Evolutionary conservation across 2,888 invertebrate genomes (phyloP).

Genomic region (Microplitis deprimator): DNA sequence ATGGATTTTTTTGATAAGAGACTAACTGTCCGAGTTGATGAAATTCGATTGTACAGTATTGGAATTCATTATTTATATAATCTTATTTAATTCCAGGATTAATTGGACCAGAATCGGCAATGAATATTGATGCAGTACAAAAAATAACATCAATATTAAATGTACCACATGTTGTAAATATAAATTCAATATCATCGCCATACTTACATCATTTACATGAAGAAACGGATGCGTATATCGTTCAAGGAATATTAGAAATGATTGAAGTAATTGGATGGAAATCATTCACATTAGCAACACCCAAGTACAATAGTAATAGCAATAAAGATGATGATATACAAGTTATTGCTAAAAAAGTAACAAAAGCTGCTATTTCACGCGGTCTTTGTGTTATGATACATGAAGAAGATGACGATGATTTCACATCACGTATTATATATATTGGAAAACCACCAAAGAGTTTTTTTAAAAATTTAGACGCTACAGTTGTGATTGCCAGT

Average conservation of each 20-base stretch:
- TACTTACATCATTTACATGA: constrained; percentile 61
- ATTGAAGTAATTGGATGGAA: constrained; percentile 65
- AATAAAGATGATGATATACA: constrained; percentile 60
- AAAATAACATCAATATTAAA: constrained; percentile 68
- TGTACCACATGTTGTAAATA: constrained; percentile 65
- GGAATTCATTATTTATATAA: no score
- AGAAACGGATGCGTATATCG: constrained; percentile 62
- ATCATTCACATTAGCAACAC: constrained; percentile 61
- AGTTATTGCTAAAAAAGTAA: constrained; percentile 64
- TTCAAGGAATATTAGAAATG: constrained; percentile 62
- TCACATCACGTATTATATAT: constrained; percentile 61
- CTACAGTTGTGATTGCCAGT: constrained; percentile 62
- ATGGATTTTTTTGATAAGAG: no score
- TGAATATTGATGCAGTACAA: constrained; percentile 65
- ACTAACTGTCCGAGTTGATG: no score
- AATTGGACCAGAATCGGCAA: constrained; percentile 66
- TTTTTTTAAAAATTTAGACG: constrained; percentile 58
- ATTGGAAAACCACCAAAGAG: constrained; percentile 60
- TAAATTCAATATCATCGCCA: constrained; percentile 56
- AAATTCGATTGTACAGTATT: no score
- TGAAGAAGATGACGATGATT: constrained; percentile 58
- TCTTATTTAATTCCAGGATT: constrained; percentile 58
- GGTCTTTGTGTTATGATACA: constrained; percentile 62
- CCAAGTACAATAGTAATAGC: constrained; percentile 45
- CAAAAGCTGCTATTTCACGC: constrained; percentile 59